Evolutionary conservation across 2,888 invertebrate genomes (phyloP), one percentile per base, ranked within the genome.

Genomic region (Xestia ashworthii): DNA sequence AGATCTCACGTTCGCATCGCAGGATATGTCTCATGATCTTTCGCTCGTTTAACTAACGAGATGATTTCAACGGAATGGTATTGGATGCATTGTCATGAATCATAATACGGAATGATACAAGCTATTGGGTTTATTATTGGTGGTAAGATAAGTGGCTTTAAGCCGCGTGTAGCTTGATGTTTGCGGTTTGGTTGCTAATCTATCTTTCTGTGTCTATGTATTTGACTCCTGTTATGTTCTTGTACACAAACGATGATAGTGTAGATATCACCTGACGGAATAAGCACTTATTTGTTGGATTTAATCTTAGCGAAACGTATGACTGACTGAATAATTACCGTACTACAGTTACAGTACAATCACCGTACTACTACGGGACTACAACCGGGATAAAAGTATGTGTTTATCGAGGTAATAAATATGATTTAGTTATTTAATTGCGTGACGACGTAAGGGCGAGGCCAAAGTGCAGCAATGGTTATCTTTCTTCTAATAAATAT

Each of bases 21-120:
- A 78, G 81, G 84, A 84, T 83, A 76, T 83, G 82, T 81, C 74
- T 71, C 71, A 65, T 70, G 76, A 80, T 84, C 74, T 84, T 71
- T 60, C 76, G 70, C 65, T 74, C 76, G 76, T 85, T 87, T 87
- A 86, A 77, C 80, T 79, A 74, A 84, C 76, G 74, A 74, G 71
- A 73, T 75, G 79, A 76, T 71, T 81, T 72, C 68, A 48, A 58
- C 6, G 55, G 62, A 74, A 73, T 72, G 41, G 67, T 75, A 74
- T 75, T 75, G 72, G 64, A 44, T 72, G 75, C 73, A 78, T 76
- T 84, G 75, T 71, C 71, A 72, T 72, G 83, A 69, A 69, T 80
- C 60, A 71, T 55, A 82, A 72, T 70, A 64, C n/a, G 38, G 4
- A 60, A 46, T 65, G 19, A 60, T 71, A 66, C n/a, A 67, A 25